These are phyloP conservation scores for Oplegnathus fasciatus DNA, from an alignment of 2,113 vertebrate genomes.

Conservation along the genomic window DNA sequence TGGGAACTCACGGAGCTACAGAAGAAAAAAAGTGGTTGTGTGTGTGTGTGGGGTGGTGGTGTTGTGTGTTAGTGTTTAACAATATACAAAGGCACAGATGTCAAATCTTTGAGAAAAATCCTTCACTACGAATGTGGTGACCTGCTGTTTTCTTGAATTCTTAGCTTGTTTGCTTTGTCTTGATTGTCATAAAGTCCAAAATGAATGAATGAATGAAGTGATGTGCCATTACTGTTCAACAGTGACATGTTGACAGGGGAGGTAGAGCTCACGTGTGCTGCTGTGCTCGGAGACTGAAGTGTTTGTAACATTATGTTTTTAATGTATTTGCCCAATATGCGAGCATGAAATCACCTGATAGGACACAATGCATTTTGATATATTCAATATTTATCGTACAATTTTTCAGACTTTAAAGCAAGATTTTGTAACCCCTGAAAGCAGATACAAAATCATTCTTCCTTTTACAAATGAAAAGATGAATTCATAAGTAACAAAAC, in stretches of 20 bases:
- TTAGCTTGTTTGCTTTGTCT: neutral
- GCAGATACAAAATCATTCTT: neutral
- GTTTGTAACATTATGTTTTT: neutral
- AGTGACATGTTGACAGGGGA: conserved; percentile 21
- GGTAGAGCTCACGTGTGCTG: neutral
- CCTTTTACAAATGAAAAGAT: neutral
- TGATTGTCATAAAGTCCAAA: neutral
- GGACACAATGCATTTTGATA: neutral
- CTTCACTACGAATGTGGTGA: neutral
- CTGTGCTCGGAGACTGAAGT: neutral
- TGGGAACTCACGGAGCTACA: conserved; percentile 15
- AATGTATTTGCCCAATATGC: neutral
- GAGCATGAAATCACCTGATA: neutral
- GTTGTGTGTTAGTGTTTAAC: conserved; percentile 4
- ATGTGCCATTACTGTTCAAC: neutral
- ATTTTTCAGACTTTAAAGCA: neutral
- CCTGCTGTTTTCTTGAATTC: conserved; percentile 2
- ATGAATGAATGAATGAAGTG: conserved; percentile 20
- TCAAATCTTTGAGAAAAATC: neutral
- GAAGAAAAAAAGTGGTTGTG: neutral
- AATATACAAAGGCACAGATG: conserved; percentile 3
- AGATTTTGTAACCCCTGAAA: neutral
- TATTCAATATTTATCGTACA: neutral
- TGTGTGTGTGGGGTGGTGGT: neutral
- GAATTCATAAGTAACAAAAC: neutral